phyloP scores from a whole-genome alignment of 2,797 vertebrate genomes.

The Otus scops region DNA sequence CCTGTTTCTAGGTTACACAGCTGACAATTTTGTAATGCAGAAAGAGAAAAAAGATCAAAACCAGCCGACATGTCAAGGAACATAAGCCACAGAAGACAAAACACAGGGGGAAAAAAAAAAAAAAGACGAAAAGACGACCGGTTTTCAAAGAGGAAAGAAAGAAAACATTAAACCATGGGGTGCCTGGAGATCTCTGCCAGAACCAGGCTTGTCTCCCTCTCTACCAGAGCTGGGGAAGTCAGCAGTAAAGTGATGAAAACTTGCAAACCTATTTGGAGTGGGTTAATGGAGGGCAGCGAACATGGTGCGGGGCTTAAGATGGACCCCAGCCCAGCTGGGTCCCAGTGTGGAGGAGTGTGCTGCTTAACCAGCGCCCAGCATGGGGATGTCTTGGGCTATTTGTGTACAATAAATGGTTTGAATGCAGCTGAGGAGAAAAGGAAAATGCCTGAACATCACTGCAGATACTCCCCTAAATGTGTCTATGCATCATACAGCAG shows the following conservation, averaged over 20 bases:
- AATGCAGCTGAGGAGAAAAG: not conserved
- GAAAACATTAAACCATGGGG: conserved; percentile 34
- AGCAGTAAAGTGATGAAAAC: not conserved
- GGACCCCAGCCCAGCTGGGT: rapidly evolving
- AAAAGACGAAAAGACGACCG: no score
- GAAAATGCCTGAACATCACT: not conserved
- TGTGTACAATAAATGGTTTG: not conserved
- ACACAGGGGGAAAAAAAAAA: not conserved
- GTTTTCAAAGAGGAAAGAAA: conserved; percentile 53
- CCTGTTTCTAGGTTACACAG: conserved; percentile 60
- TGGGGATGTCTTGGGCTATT: not conserved
- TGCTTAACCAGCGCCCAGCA: not conserved
- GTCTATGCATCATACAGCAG: not conserved
- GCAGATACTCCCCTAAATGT: not conserved
- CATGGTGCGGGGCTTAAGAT: rapidly evolving
- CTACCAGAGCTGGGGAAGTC: not conserved
- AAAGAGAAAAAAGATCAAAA: conserved; percentile 68
- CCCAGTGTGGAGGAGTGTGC: rapidly evolving
- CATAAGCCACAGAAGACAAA: conserved; percentile 64
- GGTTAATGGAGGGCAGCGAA: not conserved
- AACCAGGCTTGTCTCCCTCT: not conserved
- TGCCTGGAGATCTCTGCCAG: not conserved
- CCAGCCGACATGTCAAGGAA: conserved; percentile 65
- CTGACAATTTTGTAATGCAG: conserved; percentile 59
- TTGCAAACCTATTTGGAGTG: not conserved